Conservation (phyloP, 37 sponge, comb jelly and placozoan genomes). For the Agelas oroides region DNA sequence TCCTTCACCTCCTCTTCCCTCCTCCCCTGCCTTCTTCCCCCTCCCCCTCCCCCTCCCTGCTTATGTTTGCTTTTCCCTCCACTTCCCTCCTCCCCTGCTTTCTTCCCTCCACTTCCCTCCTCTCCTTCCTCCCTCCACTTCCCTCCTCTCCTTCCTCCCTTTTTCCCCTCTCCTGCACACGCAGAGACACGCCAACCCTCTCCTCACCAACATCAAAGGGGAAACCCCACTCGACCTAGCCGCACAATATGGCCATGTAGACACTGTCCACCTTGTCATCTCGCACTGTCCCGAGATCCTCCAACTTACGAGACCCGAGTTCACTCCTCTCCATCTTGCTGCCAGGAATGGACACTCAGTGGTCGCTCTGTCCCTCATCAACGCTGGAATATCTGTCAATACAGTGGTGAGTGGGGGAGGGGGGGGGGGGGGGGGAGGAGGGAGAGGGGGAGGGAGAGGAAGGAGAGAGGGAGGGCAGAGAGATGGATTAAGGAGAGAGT, state of each 20-base stretch:
- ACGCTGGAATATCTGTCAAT: conserved; percentile 71
- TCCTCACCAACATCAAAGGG: conserved; percentile 45
- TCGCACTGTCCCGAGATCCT: conserved; percentile 67
- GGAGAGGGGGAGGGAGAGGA: too few species aligned
- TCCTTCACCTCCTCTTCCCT: not conserved
- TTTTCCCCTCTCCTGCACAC: not conserved
- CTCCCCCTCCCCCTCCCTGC: not conserved
- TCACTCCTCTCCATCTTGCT: conserved; percentile 83
- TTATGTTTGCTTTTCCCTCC: too few species aligned
- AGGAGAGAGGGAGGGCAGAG: too few species aligned
- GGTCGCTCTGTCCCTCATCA: conserved; percentile 77
- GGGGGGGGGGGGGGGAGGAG: not conserved
- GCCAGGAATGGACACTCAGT: conserved; percentile 83
- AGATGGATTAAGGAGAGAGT: too few species aligned
- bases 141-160: not conserved
- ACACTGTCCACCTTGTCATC: conserved; percentile 69
- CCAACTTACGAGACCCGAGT: conserved; percentile 10
- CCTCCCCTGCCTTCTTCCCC: not conserved
- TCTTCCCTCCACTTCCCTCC: not conserved
- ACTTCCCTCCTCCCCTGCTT: too few species aligned
- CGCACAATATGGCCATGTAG: conserved; percentile 75
- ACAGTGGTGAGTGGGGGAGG: conserved; percentile 70
- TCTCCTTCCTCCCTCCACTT: too few species aligned
- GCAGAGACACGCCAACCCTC: conserved; percentile 68
- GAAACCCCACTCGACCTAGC: conserved; percentile 82